phyloP scores from a whole-genome alignment of 30 jellyfish, hydroid and myxozoan genomes.

The Aurelia aurita complex sp. Pacific region DNA sequence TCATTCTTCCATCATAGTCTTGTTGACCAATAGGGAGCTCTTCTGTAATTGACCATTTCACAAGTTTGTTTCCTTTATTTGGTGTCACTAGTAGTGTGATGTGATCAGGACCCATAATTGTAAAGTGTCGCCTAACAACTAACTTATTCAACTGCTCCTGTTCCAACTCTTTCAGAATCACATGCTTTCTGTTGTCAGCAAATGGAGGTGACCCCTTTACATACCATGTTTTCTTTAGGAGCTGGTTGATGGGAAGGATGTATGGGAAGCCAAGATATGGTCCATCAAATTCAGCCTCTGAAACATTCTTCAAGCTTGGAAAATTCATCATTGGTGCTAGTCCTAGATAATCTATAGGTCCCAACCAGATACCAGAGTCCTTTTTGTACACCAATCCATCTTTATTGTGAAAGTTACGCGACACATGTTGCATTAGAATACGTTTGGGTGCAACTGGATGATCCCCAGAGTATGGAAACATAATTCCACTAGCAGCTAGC shows the following conservation, averaged over 20 bases:
- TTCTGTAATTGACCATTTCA: constrained; percentile 82
- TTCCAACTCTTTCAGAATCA: constrained; percentile 16
- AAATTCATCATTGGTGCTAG: constrained; percentile 62
- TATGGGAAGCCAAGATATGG: constrained; percentile 89
- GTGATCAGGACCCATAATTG: constrained; percentile 84
- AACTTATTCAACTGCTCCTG: constrained; percentile 27
- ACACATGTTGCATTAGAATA: constrained; percentile 77
- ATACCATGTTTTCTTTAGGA: constrained; percentile 67
- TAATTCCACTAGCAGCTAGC: constrained; percentile 54
- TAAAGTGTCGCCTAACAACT: constrained; percentile 4
- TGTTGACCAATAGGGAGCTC: constrained; percentile 53
- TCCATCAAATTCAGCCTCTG: constrained; percentile 83
- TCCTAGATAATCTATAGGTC: constrained; percentile 85
- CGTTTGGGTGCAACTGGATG: constrained; percentile 93
- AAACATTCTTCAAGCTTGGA: constrained; percentile 56
- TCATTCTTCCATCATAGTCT: constrained; percentile 70
- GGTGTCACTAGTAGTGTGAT: constrained; percentile 76
- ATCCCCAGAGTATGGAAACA: constrained; percentile 77
- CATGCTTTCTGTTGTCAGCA: constrained; percentile 20
- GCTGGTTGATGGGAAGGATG: constrained; percentile 66
- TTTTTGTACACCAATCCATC: constrained; percentile 72
- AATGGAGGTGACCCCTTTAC: constrained; percentile 61
- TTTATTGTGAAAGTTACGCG: constrained; percentile 80
- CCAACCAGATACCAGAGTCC: constrained; percentile 97
- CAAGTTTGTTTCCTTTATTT: constrained; percentile 40